Evolutionary conservation across 1,140 invertebrate genomes (phyloP).

Genomic region (Patella vulgata): DNA sequence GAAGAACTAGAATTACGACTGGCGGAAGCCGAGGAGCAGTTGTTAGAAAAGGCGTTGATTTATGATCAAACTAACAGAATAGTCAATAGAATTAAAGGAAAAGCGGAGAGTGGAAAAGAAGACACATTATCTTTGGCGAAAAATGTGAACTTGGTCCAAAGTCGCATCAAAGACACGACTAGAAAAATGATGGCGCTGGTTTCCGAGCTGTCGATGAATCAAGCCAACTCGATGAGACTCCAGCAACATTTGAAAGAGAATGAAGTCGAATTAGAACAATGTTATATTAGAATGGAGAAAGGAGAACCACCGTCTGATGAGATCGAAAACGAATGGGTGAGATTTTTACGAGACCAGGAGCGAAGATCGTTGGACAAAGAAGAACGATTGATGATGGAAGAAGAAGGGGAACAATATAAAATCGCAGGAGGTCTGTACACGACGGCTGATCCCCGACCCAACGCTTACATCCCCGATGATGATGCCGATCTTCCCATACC

Average conservation of each 20-base stretch:
- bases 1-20: conserved; percentile 64
- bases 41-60: conserved; percentile 66
- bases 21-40: conserved; percentile 62
- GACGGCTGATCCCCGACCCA: conserved; percentile 66
- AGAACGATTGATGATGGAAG: conserved; percentile 49
- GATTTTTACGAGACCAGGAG: conserved; percentile 47
- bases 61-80: conserved; percentile 64
- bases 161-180: conserved; percentile 62
- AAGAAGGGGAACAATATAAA: conserved; percentile 63
- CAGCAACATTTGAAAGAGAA: conserved; percentile 62
- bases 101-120: conserved; percentile 61
- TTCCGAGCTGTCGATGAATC: conserved; percentile 67
- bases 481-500: conserved; percentile 66
- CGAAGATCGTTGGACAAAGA: conserved; percentile 45
- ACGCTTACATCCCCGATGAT: conserved; percentile 67
- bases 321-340: conserved; percentile 58
- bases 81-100: conserved; percentile 54
- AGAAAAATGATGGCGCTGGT: conserved; percentile 66
- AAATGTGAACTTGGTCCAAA: conserved; percentile 64
- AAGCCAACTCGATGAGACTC: conserved; percentile 61
- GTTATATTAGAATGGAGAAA: conserved; percentile 64
- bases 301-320: conserved; percentile 63
- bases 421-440: conserved; percentile 61
- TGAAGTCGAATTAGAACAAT: conserved; percentile 61
- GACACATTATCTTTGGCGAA: conserved; percentile 66